Base-by-base conservation (phyloP, 1,140 invertebrate species). In the Physella acuta region DNA sequence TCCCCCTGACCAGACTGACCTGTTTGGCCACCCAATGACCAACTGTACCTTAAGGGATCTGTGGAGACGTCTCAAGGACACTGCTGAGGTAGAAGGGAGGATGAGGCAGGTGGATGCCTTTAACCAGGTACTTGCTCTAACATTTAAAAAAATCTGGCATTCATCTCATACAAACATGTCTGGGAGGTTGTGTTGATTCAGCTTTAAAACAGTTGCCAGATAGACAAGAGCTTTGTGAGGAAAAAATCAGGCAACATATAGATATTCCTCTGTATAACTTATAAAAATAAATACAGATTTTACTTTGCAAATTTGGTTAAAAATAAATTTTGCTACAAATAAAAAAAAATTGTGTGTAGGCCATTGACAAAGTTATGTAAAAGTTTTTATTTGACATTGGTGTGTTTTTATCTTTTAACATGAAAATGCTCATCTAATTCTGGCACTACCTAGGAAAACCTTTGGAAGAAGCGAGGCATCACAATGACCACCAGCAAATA, bases 401-500 rank as follows among this genome's bases (percentile, higher is more conserved):
- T 49, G 11, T 14, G n/a, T 49, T 49, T n/a, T 49, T n/a, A 28
- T 26, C 53, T 8, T 28, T 26, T n/a, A n/a, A n/a, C n/a, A n/a
- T n/a, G n/a, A n/a, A n/a, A n/a, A n/a, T n/a, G n/a, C n/a, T n/a
- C n/a, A n/a, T n/a, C n/a, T n/a, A n/a, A n/a, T n/a, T n/a, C n/a
- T n/a, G n/a, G n/a, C n/a, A n/a, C 8, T 52, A 24, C 59, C 2
- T 51, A 77, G 76, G 64, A 30, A 16, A 78, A 75, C 55, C 56
- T 39, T 24, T 76, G 75, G 74, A 76, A 73, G 56, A 78, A 78
- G 59, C 37, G 68, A 30, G 76, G 74, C 44, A 53, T 78, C 26
- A 70, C 70, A 5, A 73, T 78, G 70, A 69, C 64, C n/a, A 70
- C 76, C 0, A 51, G 68, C 44, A 76, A 74, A 60, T 76, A 78